Conservation (phyloP, 2,113 vertebrate genomes). For the Ardeotis arabs region DNA sequence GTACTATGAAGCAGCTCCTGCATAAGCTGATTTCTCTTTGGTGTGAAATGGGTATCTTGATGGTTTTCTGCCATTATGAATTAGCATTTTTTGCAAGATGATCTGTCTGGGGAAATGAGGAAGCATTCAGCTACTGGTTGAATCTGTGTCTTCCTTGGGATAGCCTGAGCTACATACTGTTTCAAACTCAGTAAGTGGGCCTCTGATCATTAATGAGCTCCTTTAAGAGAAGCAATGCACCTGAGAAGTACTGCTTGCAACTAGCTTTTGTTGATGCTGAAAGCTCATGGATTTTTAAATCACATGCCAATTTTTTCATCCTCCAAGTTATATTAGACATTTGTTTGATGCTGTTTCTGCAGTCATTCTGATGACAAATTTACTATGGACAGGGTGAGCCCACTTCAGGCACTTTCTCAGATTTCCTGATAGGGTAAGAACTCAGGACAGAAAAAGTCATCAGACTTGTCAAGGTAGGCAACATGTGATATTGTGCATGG, state of each 20-base stretch:
- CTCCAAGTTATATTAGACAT: background rate
- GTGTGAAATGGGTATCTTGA: background rate
- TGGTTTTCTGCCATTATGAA: background rate
- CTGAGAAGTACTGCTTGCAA: background rate
- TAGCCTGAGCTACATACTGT: background rate
- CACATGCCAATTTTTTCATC: background rate
- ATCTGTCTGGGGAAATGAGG: background rate
- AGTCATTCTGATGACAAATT: background rate
- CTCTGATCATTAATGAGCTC: background rate
- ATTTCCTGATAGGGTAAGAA: background rate
- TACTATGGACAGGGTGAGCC: background rate
- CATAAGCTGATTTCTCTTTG: background rate
- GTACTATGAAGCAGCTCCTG: background rate
- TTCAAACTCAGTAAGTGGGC: background rate
- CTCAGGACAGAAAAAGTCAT: background rate
- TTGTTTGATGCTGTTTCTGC: background rate
- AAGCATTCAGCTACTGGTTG: background rate
- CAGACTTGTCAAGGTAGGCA: background rate
- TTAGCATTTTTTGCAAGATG: background rate
- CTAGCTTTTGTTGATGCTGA: background rate
- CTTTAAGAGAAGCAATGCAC: background rate
- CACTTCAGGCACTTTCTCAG: background rate
- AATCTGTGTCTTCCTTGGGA: background rate
- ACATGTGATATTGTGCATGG: fast-evolving
- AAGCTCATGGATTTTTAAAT: background rate